Evolutionary conservation across 53 echinoderm and acorn worm species (phyloP).

Genomic region (Apostichopus leukothele): DNA sequence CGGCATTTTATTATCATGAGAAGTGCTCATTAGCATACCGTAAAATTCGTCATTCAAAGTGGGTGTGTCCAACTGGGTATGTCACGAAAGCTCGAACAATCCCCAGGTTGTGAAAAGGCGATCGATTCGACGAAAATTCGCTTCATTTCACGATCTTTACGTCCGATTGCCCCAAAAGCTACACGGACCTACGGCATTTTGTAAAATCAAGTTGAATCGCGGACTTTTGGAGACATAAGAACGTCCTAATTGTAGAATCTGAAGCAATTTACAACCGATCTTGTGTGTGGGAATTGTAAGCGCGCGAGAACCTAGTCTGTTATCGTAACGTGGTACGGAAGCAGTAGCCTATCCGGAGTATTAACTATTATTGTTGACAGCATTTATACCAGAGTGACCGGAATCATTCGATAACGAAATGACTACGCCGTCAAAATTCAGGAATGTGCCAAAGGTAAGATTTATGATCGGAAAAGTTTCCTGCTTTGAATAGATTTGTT

Average conservation of each 20-base stretch:
- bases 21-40: neutral
- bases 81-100: neutral
- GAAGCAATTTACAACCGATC: neutral
- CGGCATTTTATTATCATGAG: slow-evolving; percentile 13
- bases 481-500: too few relatives aligned
- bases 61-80: slow-evolving; percentile 40
- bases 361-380: neutral
- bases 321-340: slow-evolving; percentile 20
- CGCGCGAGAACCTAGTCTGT: slow-evolving; percentile 31
- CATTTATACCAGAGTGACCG: neutral
- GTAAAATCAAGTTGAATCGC: neutral
- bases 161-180: slow-evolving; percentile 22
- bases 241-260: neutral
- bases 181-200: neutral
- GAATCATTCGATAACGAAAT: slow-evolving; percentile 45
- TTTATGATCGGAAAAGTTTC: neutral
- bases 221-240: neutral
- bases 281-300: slow-evolving; percentile 1
- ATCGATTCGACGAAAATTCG: slow-evolving; percentile 37
- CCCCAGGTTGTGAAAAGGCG: slow-evolving; percentile 17
- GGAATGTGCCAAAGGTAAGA: slow-evolving; percentile 94
- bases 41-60: slow-evolving; percentile 11
- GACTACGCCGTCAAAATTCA: slow-evolving; percentile 92
- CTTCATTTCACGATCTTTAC: slow-evolving; percentile 35
- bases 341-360: slow-evolving; percentile 27